phyloP scores from a whole-genome alignment of 1,140 invertebrate species.

The Lordiphosa clarofinis region DNA sequence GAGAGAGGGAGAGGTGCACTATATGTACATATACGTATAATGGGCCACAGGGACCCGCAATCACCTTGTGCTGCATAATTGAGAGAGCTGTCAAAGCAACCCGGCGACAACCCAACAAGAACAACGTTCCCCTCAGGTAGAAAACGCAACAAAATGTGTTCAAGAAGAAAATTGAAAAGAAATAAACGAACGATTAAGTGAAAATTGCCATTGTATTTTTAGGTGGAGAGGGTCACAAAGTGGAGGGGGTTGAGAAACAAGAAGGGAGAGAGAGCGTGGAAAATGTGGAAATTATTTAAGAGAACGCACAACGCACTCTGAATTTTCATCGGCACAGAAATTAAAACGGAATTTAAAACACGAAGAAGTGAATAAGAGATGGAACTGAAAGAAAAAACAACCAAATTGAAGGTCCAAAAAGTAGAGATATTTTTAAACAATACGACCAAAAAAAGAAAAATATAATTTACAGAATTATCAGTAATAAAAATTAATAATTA shows the following conservation, averaged over 20 bases:
- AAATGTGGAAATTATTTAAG: constrained; percentile 37
- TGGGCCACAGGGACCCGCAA: constrained; percentile 16
- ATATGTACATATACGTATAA: constrained; percentile 12
- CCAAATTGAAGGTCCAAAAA: too few species aligned
- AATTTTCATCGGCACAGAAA: neutral
- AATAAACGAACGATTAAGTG: constrained; percentile 33
- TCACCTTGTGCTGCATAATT: constrained; percentile 42
- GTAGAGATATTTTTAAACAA: too few species aligned
- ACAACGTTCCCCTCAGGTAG: constrained; percentile 26
- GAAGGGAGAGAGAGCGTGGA: constrained; percentile 37
- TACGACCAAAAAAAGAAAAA: too few species aligned
- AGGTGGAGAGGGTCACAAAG: constrained; percentile 31
- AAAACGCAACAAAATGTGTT: constrained; percentile 2
- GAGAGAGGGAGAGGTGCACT: constrained; percentile 1
- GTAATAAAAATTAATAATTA: too few species aligned
- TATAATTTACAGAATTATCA: too few species aligned
- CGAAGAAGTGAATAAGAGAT: too few species aligned
- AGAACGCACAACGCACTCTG: constrained; percentile 4
- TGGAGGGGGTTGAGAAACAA: constrained; percentile 12
- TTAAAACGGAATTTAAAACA: constrained; percentile 22
- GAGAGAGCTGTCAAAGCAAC: constrained; percentile 50
- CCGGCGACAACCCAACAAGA: constrained; percentile 7
- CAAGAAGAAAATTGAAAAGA: constrained; percentile 7
- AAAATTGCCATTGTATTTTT: constrained; percentile 53
- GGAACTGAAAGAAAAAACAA: too few species aligned